These are phyloP conservation scores for Gastrophysa polygoni DNA, from an alignment of 2,888 invertebrate genomes.

Conservation along the genomic window DNA sequence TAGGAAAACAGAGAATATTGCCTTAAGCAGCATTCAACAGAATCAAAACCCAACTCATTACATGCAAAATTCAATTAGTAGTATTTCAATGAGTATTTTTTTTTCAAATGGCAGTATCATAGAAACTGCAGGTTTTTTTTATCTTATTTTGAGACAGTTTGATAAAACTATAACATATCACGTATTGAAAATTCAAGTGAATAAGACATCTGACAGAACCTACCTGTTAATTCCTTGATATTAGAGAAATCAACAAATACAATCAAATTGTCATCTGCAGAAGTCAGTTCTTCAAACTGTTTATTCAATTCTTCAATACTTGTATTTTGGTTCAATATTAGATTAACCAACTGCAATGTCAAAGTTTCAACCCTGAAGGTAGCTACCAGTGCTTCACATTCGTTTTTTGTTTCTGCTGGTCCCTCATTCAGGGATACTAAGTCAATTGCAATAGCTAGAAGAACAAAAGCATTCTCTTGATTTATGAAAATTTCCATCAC, in stretches of 20 bases:
- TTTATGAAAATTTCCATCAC: not conserved
- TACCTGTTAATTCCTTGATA: conserved; percentile 42
- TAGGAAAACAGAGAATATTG: no score
- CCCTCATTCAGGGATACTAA: conserved; percentile 45
- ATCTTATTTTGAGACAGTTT: no score
- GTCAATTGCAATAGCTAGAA: conserved; percentile 42
- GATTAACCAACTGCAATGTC: conserved; percentile 61
- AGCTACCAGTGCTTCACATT: conserved; percentile 51
- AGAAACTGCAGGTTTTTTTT: no score
- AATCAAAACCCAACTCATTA: no score
- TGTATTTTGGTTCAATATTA: conserved; percentile 39
- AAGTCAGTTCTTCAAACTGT: conserved; percentile 43
- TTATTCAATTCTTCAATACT: conserved; percentile 37
- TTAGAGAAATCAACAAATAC: conserved; percentile 53
- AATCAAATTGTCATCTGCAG: conserved; percentile 47
- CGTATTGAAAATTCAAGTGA: conserved; percentile 1
- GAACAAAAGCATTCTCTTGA: not conserved
- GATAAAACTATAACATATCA: not conserved
- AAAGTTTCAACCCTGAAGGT: conserved; percentile 62
- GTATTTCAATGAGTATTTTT: no score
- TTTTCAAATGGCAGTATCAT: no score
- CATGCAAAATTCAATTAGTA: no score
- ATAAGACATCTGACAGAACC: conserved; percentile 2
- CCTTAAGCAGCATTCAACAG: no score
- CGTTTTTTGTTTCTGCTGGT: conserved; percentile 39